phyloP scores from a whole-genome alignment of 92 coral and sea anemone genomes.

The Montipora capitata region DNA sequence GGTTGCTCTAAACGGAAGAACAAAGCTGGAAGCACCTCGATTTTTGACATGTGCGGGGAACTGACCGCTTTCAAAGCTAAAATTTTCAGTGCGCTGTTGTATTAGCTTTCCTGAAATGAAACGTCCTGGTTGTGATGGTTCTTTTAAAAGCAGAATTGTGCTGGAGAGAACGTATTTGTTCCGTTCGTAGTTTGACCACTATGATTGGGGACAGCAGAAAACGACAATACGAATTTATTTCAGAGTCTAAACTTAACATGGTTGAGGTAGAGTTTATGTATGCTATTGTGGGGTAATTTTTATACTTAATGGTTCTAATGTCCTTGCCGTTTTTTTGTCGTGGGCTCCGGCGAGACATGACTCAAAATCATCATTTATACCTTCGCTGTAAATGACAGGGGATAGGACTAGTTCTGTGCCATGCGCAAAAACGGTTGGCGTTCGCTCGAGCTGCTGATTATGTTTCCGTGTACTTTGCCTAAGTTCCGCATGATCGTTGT shows the following conservation, averaged over 20 bases:
- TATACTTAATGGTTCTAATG: not conserved
- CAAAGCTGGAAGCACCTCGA: slow-evolving; percentile 2
- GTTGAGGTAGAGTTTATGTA: not conserved
- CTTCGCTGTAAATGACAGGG: not conserved
- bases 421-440: not conserved
- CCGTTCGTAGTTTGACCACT: not conserved
- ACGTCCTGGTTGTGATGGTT: not conserved
- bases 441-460: too few relatives aligned
- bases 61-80: not conserved
- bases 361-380: not conserved
- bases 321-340: not conserved
- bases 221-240: slow-evolving; percentile 16
- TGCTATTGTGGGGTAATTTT: slow-evolving; percentile 11
- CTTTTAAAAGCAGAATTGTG: slow-evolving; percentile 7
- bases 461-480: not conserved
- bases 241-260: not conserved
- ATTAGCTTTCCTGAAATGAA: slow-evolving; percentile 15
- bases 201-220: not conserved
- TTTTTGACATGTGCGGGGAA: not conserved
- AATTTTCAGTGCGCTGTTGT: not conserved
- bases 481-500: not conserved
- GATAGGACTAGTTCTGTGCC: not conserved
- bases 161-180: not conserved
- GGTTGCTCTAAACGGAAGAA: slow-evolving; percentile 2
- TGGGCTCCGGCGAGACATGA: not conserved